phyloP scores from a whole-genome alignment of 2,113 vertebrate species.

The Noturus placidus region DNA sequence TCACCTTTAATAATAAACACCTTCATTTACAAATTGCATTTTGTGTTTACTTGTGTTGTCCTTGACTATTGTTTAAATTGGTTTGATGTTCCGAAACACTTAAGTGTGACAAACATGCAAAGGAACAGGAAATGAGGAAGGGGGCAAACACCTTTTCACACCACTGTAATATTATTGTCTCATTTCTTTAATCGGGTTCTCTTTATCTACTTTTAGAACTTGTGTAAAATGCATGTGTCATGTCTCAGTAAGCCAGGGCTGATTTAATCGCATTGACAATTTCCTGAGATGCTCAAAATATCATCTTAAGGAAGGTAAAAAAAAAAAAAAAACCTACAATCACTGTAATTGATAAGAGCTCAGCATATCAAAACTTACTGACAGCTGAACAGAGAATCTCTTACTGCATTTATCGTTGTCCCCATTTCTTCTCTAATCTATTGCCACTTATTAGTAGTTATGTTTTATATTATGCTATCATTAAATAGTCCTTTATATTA shows the following conservation, averaged over 20 bases:
- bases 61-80: too few species aligned
- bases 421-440: background rate
- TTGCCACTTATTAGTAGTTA: background rate
- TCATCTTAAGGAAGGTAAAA: background rate
- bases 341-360: background rate
- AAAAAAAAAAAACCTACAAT: background rate
- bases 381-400: background rate
- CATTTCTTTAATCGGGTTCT: too few species aligned
- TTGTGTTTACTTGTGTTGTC: too few species aligned
- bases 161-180: too few species aligned
- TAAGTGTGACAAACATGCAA: too few species aligned
- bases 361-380: constrained; percentile 10
- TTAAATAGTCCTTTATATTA: background rate
- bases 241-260: constrained; percentile 4
- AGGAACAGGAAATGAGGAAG: too few species aligned
- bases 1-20: too few species aligned
- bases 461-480: background rate
- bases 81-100: too few species aligned
- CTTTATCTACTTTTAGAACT: too few species aligned
- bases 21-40: too few species aligned
- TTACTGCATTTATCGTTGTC: background rate
- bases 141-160: too few species aligned
- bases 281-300: constrained; percentile 22
- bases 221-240: background rate
- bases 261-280: constrained; percentile 31